A percentile compares a stretch with the other conserved stretches of the same genome.
Conservation (phyloP, 2,888 invertebrate species). For the Sphecodes monilicornis region DNA sequence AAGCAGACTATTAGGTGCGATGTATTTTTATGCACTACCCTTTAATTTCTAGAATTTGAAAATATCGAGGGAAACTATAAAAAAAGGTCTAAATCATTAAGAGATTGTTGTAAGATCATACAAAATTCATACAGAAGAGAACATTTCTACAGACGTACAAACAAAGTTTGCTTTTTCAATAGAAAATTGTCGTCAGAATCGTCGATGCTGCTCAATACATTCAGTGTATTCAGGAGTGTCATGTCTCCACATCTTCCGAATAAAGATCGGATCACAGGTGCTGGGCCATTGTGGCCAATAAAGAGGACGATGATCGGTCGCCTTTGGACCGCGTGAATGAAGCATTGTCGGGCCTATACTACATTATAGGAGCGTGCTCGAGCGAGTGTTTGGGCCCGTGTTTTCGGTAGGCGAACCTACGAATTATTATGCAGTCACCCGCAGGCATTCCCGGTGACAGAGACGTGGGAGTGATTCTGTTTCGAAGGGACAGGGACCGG, state of each 20-base stretch:
- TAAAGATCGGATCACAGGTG: slow-evolving; percentile 10
- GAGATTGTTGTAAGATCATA: too few species aligned
- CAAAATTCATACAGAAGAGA: background rate
- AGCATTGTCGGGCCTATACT: slow-evolving; percentile 18
- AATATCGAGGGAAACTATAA: too few species aligned
- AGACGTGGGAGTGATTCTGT: slow-evolving; percentile 69
- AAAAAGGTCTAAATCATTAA: too few species aligned
- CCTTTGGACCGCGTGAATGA: slow-evolving; percentile 23
- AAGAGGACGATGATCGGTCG: slow-evolving; percentile 12
- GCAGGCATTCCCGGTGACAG: slow-evolving; percentile 53
- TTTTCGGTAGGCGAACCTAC: slow-evolving; percentile 50
- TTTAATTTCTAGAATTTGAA: too few species aligned
- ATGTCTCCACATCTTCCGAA: background rate
- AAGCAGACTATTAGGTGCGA: too few species aligned
- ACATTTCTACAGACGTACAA: background rate
- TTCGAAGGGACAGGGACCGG: slow-evolving; percentile 39
- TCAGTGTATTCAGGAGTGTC: background rate
- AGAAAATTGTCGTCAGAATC: background rate
- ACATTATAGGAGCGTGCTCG: background rate
- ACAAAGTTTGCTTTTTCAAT: too few species aligned
- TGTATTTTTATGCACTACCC: too few species aligned
- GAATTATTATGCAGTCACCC: slow-evolving; percentile 50
- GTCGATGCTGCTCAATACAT: background rate
- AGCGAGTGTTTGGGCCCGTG: background rate
- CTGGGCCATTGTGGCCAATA: slow-evolving; percentile 24